Conservation (phyloP, 2,888 invertebrate genomes). For the Dascillus cervinus region DNA sequence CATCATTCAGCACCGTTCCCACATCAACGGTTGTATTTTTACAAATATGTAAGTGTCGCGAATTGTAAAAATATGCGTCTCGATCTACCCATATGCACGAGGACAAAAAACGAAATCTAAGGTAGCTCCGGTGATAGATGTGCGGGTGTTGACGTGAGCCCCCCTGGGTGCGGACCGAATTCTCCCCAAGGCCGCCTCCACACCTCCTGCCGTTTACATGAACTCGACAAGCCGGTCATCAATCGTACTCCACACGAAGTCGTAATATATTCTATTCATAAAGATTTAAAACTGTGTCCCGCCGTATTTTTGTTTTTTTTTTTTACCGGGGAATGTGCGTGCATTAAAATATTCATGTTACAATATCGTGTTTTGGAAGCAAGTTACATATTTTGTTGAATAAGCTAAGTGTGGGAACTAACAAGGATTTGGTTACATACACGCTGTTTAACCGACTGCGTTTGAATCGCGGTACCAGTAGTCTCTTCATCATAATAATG, state of each 20-base stretch:
- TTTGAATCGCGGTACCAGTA: not conserved
- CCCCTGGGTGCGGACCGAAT: constrained; percentile 23
- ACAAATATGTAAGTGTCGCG: no score
- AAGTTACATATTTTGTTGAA: constrained; percentile 2
- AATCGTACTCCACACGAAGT: constrained; percentile 13
- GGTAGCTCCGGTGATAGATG: constrained; percentile 21
- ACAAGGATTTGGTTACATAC: constrained; percentile 3
- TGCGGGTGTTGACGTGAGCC: constrained; percentile 30
- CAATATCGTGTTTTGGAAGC: not conserved
- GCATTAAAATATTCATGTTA: not conserved
- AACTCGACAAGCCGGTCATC: constrained; percentile 23
- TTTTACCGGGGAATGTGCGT: not conserved
- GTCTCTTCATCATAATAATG: no score
- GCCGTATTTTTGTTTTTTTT: not conserved
- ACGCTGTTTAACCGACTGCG: not conserved
- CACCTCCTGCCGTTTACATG: constrained; percentile 25
- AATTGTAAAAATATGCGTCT: no score
- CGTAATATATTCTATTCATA: not conserved
- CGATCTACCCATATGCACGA: no score
- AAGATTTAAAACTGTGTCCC: not conserved
- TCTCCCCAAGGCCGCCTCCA: constrained; percentile 22
- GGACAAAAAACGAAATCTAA: no score
- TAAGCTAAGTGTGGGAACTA: constrained; percentile 5
- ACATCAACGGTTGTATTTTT: no score
- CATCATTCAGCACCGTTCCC: no score